Evolutionary conservation across 2,113 vertebrate species (phyloP), one percentile per base, ranked within the genome.

Genomic region (Cololabis saira): DNA sequence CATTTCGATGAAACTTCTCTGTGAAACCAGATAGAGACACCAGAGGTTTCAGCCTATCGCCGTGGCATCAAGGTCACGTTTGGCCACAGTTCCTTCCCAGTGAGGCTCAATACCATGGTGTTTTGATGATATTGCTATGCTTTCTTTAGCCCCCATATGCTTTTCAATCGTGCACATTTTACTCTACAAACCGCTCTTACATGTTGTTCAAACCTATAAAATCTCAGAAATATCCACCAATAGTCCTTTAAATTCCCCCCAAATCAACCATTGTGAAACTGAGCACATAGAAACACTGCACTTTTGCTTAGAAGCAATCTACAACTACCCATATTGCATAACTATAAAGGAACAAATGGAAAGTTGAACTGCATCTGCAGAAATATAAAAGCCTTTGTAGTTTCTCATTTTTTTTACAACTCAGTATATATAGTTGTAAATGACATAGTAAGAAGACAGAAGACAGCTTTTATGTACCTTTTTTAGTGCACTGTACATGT

Each of bases 261-360:
- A 60, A 63, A 79, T 72, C 19, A 52, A 55, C 67, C 24, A 56
- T 51, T 54, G 30, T 57, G 59, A 74, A 52, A 61, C 11, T 58
- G 52, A 16, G 61, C 40, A 8, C 37, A 59, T 72, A 63, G 53
- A 74, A 78, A 63, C 17, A 49, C 16, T 17, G 17, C 52, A 53
- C 49, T 49, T 9, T 17, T 69, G 62, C 71, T 62, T 65, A 75
- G 43, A 78, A 44, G 24, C 57, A 76, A 81, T 81, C 42, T 71
- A 62, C 0, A 33, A 58, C 45, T 80, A 66, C 22, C 27, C 71
- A 76, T 57, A 68, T 60, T 84, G 55, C 51, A 64, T 72, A 69
- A 71, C 30, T 71, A 17, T 59, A 57, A 58, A 43, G 44, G 55
- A 60, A 56, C 17, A 61, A 81, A 78, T 69, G 51, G 55, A 48